Percentiles rank a stretch among this genome's conserved stretches.
Conservation (phyloP, 1,140 invertebrate genomes). For the Saccostrea echinata region DNA sequence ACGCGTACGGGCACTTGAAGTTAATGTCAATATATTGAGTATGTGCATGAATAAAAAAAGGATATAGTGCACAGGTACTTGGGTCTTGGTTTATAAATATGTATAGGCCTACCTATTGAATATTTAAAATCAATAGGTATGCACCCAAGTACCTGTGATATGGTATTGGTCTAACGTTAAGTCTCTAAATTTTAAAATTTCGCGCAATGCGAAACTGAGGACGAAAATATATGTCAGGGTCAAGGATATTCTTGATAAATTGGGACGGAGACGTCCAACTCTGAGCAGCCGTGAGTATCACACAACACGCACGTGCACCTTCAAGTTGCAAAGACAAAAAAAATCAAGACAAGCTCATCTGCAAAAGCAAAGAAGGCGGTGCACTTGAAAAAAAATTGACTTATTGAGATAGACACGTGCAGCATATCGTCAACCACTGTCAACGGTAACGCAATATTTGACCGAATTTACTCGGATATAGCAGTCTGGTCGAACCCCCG, state of each 20-base stretch:
- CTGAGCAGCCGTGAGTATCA: neutral
- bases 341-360: neutral
- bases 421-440: neutral
- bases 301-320: neutral
- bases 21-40: too few relatives aligned
- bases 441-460: neutral
- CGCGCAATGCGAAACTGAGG: neutral
- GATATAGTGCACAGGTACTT: too few relatives aligned
- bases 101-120: too few relatives aligned
- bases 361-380: neutral
- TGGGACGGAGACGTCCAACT: neutral
- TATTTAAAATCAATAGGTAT: too few relatives aligned
- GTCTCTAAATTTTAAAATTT: neutral
- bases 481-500: too few relatives aligned
- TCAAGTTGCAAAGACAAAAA: neutral
- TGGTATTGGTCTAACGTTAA: neutral
- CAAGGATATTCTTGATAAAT: neutral
- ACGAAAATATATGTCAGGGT: neutral
- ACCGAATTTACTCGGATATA: constrained; percentile 16
- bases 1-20: too few relatives aligned
- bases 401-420: too few relatives aligned
- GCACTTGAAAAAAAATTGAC: too few relatives aligned
- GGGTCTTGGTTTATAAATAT: too few relatives aligned
- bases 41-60: too few relatives aligned
- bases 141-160: too few relatives aligned